A percentile compares a stretch with the other conserved stretches of the same genome.
Evolutionary conservation across 2,888 invertebrate genomes (phyloP).

Genomic region (Apamea epomidion): DNA sequence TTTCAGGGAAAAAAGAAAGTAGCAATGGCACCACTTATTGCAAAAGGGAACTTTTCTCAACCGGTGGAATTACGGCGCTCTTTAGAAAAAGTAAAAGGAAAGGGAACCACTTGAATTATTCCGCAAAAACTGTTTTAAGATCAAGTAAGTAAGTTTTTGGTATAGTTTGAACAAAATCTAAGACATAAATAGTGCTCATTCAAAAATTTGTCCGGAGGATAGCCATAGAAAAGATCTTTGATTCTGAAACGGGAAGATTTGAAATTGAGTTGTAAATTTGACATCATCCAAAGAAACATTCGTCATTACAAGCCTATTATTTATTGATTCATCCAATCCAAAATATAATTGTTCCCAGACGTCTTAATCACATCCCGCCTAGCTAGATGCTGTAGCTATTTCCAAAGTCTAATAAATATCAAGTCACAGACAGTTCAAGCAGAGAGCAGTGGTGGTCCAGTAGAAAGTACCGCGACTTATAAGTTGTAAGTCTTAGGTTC

Average conservation of each 20-base stretch:
- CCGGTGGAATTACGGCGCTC: constrained; percentile 5
- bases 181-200: neutral
- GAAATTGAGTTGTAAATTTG: neutral
- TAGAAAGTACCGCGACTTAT: neutral
- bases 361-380: neutral
- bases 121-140: constrained; percentile 27
- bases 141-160: constrained; percentile 8
- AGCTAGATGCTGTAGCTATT: neutral
- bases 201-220: neutral
- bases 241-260: neutral
- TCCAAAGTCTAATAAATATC: neutral
- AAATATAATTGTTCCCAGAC: neutral
- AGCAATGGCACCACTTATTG: constrained; percentile 18
- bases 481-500: neutral
- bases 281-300: neutral
- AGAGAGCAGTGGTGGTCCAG: neutral
- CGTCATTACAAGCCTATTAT: neutral
- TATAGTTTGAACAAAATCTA: neutral
- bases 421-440: neutral
- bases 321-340: neutral
- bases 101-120: constrained; percentile 28
- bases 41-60: constrained; percentile 8
- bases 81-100: neutral
- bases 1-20: constrained; percentile 1
- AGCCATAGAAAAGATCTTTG: neutral